Evolutionary conservation across 2,888 invertebrate genomes (phyloP).

Genomic region (Leptopilina myrica): DNA sequence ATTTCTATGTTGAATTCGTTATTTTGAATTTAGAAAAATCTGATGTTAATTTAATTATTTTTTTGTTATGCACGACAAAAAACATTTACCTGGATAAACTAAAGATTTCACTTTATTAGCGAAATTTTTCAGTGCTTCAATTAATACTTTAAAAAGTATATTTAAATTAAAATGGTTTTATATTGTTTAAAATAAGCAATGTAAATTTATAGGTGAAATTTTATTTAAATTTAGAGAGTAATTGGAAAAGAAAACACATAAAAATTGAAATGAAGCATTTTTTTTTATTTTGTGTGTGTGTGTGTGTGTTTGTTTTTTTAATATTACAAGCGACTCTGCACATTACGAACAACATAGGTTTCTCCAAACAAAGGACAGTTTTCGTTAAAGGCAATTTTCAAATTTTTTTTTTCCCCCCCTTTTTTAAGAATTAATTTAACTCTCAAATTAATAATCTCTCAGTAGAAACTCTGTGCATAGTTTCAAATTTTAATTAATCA

Average conservation of each 20-base stretch:
- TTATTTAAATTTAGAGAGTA: background rate
- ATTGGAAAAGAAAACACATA: background rate
- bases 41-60: too few species aligned
- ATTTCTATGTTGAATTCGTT: too few species aligned
- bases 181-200: too few species aligned
- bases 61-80: too few species aligned
- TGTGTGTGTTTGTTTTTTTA: background rate
- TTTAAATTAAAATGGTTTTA: too few species aligned
- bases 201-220: too few species aligned
- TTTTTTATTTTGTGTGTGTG: background rate
- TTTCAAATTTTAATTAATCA: background rate
- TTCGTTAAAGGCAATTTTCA: background rate
- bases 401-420: background rate
- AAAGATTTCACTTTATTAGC: too few species aligned
- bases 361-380: background rate
- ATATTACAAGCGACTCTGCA: constrained; percentile 11
- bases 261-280: constrained; percentile 13
- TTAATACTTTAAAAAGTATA: too few species aligned
- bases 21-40: too few species aligned
- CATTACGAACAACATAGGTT: constrained; percentile 12
- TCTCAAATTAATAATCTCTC: background rate
- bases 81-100: too few species aligned
- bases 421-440: constrained; percentile 8
- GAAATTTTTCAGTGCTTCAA: too few species aligned
- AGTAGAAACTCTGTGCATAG: background rate